Evolutionary conservation across 2,888 invertebrate genomes (phyloP), one percentile per base, ranked within the genome.

Genomic region (Cynaeus angustus): DNA sequence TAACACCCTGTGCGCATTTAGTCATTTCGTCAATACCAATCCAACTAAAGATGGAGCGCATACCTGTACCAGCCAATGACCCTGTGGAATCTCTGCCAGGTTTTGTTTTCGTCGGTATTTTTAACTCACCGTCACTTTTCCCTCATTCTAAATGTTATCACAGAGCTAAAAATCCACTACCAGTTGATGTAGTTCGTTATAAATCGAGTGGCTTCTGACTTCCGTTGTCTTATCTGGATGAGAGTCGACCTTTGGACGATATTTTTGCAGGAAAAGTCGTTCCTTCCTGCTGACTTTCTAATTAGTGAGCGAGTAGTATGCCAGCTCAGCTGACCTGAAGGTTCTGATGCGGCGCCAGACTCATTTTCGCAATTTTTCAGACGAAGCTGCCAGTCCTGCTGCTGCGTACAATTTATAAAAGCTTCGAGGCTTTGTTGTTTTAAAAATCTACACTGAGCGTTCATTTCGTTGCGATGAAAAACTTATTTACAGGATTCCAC

Each of bases 21-120:
- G 10, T 43, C 56, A 10, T 41, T 56, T 56, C n/a, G 41, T 56
- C 43, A 56, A 21, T 5, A 9, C 41, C 37, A 38, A 14, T 56
- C 21, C 10, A 55, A 38, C n/a, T 50, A 10, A n/a, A 28, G 50
- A 50, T 10, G 28, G 28, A 46, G 46, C 21, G 59, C 59, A 45
- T 46, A 59, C 59, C 59, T 59, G 56, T 6, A n/a, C 41, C 41
- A 59, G 59, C 59, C 59, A 59, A 59, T 48, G 59, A 59, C 45
- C 59, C 45, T 30, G 8, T 8, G 3, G 41, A 16, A 56, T 21
- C 28, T 45, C 45, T 46, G 59, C 46, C 59, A 59, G 59, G 59
- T 59, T 59, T 59, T 59, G 59, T 59, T 59, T 59, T 30, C 46
- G 46, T 8, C 2, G 8, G 3, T 59, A 59, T 59, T 59, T 59